Evolutionary conservation across 1,140 invertebrate species (phyloP).

Genomic region (Meloidogyne hapla): DNA sequence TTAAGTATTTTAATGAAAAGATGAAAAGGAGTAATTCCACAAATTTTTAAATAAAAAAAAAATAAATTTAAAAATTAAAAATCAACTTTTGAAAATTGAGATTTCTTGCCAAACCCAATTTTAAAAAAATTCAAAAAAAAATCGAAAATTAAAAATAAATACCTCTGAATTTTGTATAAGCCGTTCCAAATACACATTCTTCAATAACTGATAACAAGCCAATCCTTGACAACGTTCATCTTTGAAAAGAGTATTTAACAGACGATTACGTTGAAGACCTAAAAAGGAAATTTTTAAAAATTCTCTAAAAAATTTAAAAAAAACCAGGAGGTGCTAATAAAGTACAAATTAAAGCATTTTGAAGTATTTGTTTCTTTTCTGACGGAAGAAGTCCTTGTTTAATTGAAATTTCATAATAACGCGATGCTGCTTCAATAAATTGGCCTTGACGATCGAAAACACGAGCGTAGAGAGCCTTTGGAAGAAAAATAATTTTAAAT

Average conservation of each 20-base stretch:
- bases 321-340: constrained; percentile 86
- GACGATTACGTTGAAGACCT: constrained; percentile 68
- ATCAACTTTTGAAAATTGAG: too few species aligned
- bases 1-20: too few species aligned
- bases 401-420: constrained; percentile 96
- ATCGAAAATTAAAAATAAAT: too few species aligned
- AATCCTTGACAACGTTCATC: constrained; percentile 94
- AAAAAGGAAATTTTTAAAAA: not conserved
- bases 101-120: too few species aligned
- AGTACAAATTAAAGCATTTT: constrained; percentile 93
- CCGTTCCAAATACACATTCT: constrained; percentile 95
- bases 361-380: constrained; percentile 87
- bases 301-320: constrained; percentile 44
- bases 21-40: too few species aligned
- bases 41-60: too few species aligned
- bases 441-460: constrained; percentile 93
- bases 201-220: constrained; percentile 86
- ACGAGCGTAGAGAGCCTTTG: constrained; percentile 67
- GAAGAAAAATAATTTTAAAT: too few species aligned
- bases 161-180: constrained; percentile 89
- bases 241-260: constrained; percentile 95
- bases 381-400: constrained; percentile 76
- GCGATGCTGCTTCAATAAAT: constrained; percentile 95
- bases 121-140: too few species aligned
- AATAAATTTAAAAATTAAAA: too few species aligned